Percentiles rank a stretch among this genome's conserved stretches.
These are phyloP conservation scores for Lacerta viridis DNA, from an alignment of 2,797 vertebrate species.

Conservation along the genomic window DNA sequence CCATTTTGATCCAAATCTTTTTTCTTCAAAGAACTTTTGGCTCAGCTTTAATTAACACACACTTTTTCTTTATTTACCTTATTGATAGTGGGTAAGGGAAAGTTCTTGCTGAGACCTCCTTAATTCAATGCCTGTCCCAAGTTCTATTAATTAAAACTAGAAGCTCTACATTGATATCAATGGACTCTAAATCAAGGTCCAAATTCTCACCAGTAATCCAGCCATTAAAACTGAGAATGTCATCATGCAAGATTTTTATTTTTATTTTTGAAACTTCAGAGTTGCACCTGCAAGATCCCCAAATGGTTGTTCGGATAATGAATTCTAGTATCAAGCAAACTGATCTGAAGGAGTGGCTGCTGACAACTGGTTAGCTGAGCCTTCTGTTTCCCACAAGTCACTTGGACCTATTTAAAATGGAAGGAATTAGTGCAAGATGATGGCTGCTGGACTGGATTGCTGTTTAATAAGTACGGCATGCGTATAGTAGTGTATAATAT, in stretches of 20 bases:
- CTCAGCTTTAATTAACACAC: background rate
- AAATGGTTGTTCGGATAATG: conserved; percentile 15
- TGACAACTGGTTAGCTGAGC: background rate
- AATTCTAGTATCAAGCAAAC: background rate
- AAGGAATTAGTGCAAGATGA: conserved; percentile 1
- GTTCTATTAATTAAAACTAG: conserved; percentile 8
- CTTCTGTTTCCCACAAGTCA: background rate
- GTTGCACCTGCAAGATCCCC: conserved; percentile 16
- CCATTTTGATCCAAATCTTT: background rate
- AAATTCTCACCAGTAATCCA: background rate
- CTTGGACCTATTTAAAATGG: background rate
- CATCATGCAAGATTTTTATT: background rate
- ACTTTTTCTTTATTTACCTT: background rate
- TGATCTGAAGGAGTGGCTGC: background rate
- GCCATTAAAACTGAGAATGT: conserved; percentile 8
- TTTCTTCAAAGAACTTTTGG: background rate
- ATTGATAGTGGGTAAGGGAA: background rate
- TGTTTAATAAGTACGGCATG: background rate
- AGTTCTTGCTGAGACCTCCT: conserved; percentile 9
- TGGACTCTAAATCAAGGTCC: conserved; percentile 4
- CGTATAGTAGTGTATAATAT: background rate
- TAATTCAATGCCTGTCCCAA: conserved; percentile 10
- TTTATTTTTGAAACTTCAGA: conserved; percentile 18
- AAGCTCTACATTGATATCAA: conserved; percentile 42
- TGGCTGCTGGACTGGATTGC: background rate